Percentiles rank a stretch among this genome's conserved stretches.
These are phyloP conservation scores for Equus przewalskii DNA, from an alignment of 2,113 vertebrate genomes.

Conservation along the genomic window DNA sequence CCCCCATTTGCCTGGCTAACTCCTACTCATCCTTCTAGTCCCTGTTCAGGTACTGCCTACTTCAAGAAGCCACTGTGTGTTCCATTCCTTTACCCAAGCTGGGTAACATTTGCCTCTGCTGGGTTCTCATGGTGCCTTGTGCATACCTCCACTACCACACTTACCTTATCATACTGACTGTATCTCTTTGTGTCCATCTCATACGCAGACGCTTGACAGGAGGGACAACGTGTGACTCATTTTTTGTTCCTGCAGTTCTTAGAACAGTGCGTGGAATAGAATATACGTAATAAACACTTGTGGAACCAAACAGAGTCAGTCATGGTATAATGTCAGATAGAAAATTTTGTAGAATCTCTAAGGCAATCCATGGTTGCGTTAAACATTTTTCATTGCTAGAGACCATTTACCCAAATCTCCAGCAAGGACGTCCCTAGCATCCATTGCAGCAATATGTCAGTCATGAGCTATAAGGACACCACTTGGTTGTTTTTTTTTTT, in stretches of 20 bases:
- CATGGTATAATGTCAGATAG: neutral
- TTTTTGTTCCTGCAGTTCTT: constrained; percentile 53
- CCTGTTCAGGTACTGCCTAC: neutral
- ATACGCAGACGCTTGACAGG: neutral
- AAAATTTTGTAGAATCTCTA: neutral
- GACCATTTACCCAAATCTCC: neutral
- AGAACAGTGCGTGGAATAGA: constrained; percentile 11
- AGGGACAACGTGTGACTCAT: neutral
- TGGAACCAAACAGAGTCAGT: neutral
- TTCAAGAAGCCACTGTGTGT: neutral
- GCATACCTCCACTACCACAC: neutral
- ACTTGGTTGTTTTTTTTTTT: neutral
- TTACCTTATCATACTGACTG: neutral
- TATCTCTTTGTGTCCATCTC: neutral
- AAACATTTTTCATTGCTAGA: constrained; percentile 6
- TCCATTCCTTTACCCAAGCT: neutral
- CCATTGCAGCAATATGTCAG: neutral
- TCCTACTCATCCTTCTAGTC: neutral
- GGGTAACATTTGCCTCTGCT: neutral
- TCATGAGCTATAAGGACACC: neutral
- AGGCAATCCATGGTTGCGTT: neutral
- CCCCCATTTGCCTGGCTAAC: neutral
- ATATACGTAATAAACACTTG: neutral
- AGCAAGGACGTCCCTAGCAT: neutral
- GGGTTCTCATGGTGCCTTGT: neutral